Evolutionary conservation across 2,797 vertebrate species (phyloP).

Genomic region (Serranus cabrilla): DNA sequence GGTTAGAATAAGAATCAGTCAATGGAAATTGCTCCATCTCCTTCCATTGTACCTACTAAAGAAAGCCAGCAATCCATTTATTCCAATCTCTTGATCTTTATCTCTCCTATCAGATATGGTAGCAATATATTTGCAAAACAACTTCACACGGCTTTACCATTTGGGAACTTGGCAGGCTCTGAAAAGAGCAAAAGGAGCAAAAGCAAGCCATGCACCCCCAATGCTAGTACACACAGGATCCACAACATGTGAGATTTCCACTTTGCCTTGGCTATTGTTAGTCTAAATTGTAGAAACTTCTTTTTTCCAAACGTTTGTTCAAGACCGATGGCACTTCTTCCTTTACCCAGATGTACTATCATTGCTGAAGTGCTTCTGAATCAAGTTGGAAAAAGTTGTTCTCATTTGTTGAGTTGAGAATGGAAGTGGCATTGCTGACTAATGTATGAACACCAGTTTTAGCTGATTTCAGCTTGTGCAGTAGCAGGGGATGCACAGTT

Average conservation of each 20-base stretch:
- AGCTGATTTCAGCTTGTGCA: background rate
- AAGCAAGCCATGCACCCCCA: background rate
- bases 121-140: conserved; percentile 6
- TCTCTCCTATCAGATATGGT: background rate
- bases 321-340: background rate
- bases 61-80: background rate
- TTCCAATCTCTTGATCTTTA: background rate
- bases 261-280: background rate
- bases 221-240: background rate
- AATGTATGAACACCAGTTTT: conserved; percentile 3
- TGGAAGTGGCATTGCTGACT: background rate
- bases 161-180: background rate
- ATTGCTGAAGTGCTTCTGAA: background rate
- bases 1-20: background rate
- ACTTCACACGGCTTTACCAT: background rate
- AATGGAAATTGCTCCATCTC: background rate
- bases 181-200: background rate
- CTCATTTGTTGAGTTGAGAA: background rate
- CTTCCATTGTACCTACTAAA: background rate
- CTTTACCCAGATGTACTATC: background rate
- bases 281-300: background rate
- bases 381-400: background rate
- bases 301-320: conserved; percentile 19
- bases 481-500: background rate
- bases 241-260: background rate